Evolutionary conservation across 2,113 vertebrate genomes (phyloP).

Genomic region (Aspidoscelis tigris): DNA sequence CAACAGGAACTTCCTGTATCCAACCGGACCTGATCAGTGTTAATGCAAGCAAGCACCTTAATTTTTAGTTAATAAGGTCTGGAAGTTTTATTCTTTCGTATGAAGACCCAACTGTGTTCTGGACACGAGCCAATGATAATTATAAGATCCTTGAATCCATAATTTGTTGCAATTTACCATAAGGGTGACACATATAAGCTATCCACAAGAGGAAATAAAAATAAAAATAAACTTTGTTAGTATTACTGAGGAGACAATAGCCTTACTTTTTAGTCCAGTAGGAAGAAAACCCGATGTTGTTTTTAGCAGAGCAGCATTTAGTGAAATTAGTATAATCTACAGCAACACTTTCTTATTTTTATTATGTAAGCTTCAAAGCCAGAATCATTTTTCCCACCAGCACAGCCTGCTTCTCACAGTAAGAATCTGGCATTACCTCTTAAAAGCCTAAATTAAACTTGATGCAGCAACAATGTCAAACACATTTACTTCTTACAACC

Average conservation of each 20-base stretch:
- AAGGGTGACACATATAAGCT: constrained; percentile 28
- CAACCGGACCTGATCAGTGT: background rate
- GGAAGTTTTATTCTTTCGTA: background rate
- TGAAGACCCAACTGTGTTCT: background rate
- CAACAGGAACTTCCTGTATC: background rate
- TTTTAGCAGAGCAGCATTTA: constrained; percentile 61
- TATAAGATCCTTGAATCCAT: background rate
- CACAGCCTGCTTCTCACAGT: constrained; percentile 19
- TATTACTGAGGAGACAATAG: constrained; percentile 39
- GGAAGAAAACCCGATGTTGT: constrained; percentile 41
- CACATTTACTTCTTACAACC: background rate
- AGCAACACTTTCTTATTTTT: constrained; percentile 51
- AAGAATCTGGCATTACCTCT: background rate
- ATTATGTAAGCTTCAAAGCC: constrained; percentile 50
- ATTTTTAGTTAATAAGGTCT: background rate
- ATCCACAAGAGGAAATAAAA: background rate
- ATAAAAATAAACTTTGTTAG: constrained; percentile 6
- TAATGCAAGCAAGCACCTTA: background rate
- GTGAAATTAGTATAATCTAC: constrained; percentile 48
- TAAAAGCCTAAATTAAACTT: background rate
- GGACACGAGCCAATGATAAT: background rate
- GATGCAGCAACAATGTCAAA: background rate
- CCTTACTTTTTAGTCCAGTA: constrained; percentile 37
- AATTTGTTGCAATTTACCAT: constrained; percentile 25
- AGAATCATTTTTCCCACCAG: constrained; percentile 2